Base-by-base conservation (phyloP, 2,888 invertebrate species). In the Odontomyia ornata region DNA sequence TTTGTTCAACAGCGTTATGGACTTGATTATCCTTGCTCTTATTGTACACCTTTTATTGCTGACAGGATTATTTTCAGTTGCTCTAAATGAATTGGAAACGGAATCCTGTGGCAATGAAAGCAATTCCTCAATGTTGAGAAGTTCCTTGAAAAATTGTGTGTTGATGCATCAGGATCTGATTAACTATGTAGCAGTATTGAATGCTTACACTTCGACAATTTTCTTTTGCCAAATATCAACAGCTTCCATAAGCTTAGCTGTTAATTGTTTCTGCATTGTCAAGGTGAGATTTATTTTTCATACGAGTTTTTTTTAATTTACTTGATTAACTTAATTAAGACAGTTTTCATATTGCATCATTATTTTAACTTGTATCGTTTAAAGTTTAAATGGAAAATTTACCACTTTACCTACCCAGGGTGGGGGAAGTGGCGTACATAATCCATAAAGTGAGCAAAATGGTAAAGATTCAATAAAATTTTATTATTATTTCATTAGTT, bases 101-200 rank as follows among this genome's bases (percentile, higher is more conserved):
- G n/a, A n/a, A n/a, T n/a, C n/a, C n/a, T n/a, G n/a, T n/a, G n/a
- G n/a, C n/a, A n/a, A n/a, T n/a, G n/a, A n/a, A n/a, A n/a, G n/a
- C n/a, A n/a, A n/a, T n/a, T n/a, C n/a, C n/a, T n/a, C n/a, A n/a
- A n/a, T n/a, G n/a, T n/a, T n/a, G n/a, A n/a, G n/a, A n/a, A n/a
- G n/a, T n/a, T n/a, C n/a, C n/a, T 18, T 60, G 11, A n/a, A 23
- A 23, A 60, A 60, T 60, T 60, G 21, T 5, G 60, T 18, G 4
- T 21, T 60, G 21, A 60, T 60, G 60, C 60, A 60, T 60, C 60
- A 60, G 60, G 60, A 60, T 11, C 23, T 60, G 4, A 60, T 60
- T 23, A 2, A 11, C 4, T 60, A 60, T 18, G 23, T 60, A 60
- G n/a, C 60, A 1, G 23, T 60, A 2, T 21, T 18, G 23, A 60